Evolutionary conservation across 2,797 vertebrate species (phyloP), one percentile per base, ranked within the genome.

Genomic region (Harpagifer antarcticus): DNA sequence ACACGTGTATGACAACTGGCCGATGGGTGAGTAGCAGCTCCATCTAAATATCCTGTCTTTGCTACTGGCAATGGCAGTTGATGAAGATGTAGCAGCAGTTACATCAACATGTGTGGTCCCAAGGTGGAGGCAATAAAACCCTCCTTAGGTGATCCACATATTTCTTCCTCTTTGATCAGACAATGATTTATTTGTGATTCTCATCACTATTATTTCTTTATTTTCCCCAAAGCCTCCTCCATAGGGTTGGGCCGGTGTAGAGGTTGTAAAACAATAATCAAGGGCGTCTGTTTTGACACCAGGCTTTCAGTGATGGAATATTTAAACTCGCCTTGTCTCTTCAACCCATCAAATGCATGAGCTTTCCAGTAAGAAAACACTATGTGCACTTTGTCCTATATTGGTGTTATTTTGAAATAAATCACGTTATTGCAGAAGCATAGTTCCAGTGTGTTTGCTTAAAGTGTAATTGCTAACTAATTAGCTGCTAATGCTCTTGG

Each of bases 1-100:
- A 88, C 97, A 99, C 1, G 98, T 99, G 72, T 99, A 98, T 70
- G 98, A 99, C 93, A 98, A 99, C 91, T 99, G 98, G 98, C 98
- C 98, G 1, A 98, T 98, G 97, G 98, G 98, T 99, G 88, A 96
- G 98, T 85, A 37, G 98, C 84, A 37, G 64, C 23, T 45, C 27
- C 43, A 1, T 47, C 23, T 13, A 6, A 57, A 54, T 17, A 57
- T 13, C 0, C 42, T 20, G 11, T 61, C 45, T 52, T 20, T 40
- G 12, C 55, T 42, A 23, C 33, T 9, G 42, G 57, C 20, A 14
- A 5, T 44, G 13, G 7, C 44, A 50, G 53, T 11, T 27, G 45
- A 72, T 27, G 44, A 37, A 69, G 62, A 52, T 40, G 49, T 16
- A 23, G 45, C 44, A 11, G 48, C 0, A 3, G 31, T 53, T 33